These are phyloP conservation scores for Neomorphus geoffroyi DNA, from an alignment of 2,797 vertebrate species.

Conservation along the genomic window DNA sequence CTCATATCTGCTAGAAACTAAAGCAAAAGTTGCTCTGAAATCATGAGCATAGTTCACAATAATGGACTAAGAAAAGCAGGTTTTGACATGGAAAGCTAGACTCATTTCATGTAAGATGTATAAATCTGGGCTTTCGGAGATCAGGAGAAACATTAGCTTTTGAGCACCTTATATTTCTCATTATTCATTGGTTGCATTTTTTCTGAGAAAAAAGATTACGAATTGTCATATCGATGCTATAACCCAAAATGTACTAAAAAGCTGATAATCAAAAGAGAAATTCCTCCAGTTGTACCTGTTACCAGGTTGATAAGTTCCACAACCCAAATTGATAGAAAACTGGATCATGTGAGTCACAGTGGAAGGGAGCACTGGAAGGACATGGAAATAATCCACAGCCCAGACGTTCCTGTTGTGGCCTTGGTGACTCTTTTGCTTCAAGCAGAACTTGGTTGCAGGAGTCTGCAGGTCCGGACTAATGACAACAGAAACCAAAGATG, in stretches of 20 bases:
- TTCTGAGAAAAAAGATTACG: background rate
- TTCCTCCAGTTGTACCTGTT: constrained; percentile 86
- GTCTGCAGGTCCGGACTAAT: constrained; percentile 92
- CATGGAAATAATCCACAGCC: constrained; percentile 94
- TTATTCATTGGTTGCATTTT: background rate
- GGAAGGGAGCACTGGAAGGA: constrained; percentile 90
- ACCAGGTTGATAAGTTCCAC: constrained; percentile 94
- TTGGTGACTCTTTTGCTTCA: constrained; percentile 90
- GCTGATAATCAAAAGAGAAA: background rate
- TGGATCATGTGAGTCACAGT: constrained; percentile 93
- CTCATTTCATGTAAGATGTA: background rate
- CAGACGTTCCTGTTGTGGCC: constrained; percentile 88
- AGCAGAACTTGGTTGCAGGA: constrained; percentile 91
- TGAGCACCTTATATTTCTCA: background rate
- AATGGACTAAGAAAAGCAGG: background rate
- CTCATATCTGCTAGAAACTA: background rate
- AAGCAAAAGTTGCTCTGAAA: background rate
- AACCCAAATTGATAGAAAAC: constrained; percentile 97
- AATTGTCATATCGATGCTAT: background rate
- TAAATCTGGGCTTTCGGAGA: background rate
- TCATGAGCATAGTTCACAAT: background rate
- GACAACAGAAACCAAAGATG: constrained; percentile 89
- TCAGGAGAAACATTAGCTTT: background rate
- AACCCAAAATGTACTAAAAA: background rate
- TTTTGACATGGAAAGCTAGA: background rate